Evolutionary conservation across 2,888 invertebrate species (phyloP).

Genomic region (Drosophila anomelani): DNA sequence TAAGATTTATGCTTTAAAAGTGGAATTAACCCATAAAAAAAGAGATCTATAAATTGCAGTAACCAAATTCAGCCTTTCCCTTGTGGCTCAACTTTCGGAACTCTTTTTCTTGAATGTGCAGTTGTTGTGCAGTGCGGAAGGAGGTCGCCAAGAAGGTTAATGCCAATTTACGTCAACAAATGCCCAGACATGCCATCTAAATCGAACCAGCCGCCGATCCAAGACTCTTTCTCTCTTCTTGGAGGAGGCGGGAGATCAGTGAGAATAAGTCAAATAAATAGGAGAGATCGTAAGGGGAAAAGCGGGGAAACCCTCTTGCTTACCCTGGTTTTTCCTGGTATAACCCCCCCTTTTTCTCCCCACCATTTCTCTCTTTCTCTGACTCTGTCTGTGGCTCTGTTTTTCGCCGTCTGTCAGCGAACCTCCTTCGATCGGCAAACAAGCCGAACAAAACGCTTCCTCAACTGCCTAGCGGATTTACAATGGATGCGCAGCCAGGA

Average conservation of each 20-base stretch:
- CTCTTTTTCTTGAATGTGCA: conserved; percentile 21
- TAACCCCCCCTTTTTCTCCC: neutral
- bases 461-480: conserved; percentile 77
- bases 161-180: conserved; percentile 78
- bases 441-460: conserved; percentile 79
- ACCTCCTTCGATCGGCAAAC: conserved; percentile 75
- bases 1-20: conserved; percentile 23
- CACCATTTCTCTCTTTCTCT: neutral
- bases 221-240: conserved; percentile 25
- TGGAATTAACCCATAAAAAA: conserved; percentile 31
- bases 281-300: conserved; percentile 51
- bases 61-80: conserved; percentile 42
- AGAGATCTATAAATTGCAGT: conserved; percentile 35
- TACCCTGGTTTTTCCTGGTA: neutral
- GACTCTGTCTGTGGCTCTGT: neutral
- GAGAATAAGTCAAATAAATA: conserved; percentile 79
- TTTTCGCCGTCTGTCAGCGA: conserved; percentile 49
- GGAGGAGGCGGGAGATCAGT: conserved; percentile 36
- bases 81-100: conserved; percentile 16
- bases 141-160: conserved; percentile 76
- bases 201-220: conserved; percentile 45
- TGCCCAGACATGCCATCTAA: conserved; percentile 52
- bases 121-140: conserved; percentile 44
- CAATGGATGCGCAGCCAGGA: conserved; percentile 62
- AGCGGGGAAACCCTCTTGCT: conserved; percentile 11